Percentiles rank a stretch among this genome's conserved stretches.
Conservation (phyloP, 2,888 invertebrate species). For the Agelastica alni region DNA sequence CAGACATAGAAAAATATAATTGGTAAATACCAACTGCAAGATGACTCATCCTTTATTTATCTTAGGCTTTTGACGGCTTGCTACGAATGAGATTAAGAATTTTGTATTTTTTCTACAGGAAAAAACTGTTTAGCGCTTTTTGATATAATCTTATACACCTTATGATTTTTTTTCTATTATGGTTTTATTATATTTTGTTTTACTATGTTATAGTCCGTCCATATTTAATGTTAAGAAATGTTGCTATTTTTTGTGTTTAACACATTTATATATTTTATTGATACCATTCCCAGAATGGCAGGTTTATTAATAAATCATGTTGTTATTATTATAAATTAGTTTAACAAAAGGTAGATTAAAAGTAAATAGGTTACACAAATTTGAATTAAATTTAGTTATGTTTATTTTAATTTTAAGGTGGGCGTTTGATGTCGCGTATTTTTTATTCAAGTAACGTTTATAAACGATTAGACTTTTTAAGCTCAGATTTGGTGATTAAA, state of each 20-base stretch:
- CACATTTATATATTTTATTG: constrained; percentile 47
- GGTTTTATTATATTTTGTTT: constrained; percentile 8
- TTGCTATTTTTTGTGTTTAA: constrained; percentile 42
- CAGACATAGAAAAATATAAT: too few relatives aligned
- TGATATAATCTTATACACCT: constrained; percentile 14
- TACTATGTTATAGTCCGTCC: constrained; percentile 27
- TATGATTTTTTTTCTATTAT: constrained; percentile 1
- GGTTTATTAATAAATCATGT: constrained; percentile 42
- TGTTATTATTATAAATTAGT: constrained; percentile 38
- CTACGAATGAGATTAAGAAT: constrained; percentile 16
- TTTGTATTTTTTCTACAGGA: constrained; percentile 2
- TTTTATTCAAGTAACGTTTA: too few relatives aligned
- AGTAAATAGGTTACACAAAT: not conserved
- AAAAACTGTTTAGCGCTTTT: constrained; percentile 14
- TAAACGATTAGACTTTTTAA: too few relatives aligned
- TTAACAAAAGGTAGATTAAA: not conserved
- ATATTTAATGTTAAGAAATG: constrained; percentile 27
- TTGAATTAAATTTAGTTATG: too few relatives aligned
- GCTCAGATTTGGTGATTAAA: too few relatives aligned
- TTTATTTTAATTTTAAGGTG: too few relatives aligned
- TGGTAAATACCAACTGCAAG: too few relatives aligned
- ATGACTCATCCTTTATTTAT: too few relatives aligned
- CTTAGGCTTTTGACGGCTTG: constrained; percentile 14
- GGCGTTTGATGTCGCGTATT: too few relatives aligned
- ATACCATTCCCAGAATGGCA: constrained; percentile 38